Conservation (phyloP, 2,797 vertebrate genomes). For the Notamacropus eugenii region DNA sequence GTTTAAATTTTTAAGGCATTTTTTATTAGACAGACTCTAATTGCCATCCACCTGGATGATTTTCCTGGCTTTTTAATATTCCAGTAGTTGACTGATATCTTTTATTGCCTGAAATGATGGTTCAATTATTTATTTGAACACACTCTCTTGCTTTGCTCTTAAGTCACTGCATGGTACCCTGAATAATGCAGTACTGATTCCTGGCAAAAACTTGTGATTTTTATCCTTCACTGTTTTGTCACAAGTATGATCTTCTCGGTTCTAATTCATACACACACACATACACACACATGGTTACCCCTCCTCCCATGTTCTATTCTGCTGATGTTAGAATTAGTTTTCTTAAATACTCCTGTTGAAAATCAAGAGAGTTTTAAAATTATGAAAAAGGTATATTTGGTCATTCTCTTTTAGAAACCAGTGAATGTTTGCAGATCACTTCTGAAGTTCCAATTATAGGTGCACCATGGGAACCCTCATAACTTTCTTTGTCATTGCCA, state of each 20-base stretch:
- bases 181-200: neutral
- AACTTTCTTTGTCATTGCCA: neutral
- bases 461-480: neutral
- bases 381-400: neutral
- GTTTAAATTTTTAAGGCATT: neutral
- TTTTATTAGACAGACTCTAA: neutral
- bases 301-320: neutral
- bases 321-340: neutral
- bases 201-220: neutral
- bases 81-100: neutral
- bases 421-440: neutral
- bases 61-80: neutral
- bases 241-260: neutral
- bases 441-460: conserved; percentile 26
- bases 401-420: neutral
- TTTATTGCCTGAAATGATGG: neutral
- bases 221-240: neutral
- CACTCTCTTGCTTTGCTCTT: neutral
- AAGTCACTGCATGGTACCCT: neutral
- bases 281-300: too few relatives aligned
- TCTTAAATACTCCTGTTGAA: neutral
- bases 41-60: neutral
- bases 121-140: neutral
- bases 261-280: neutral
- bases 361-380: neutral